Evolutionary conservation across 2,888 invertebrate species (phyloP).

Genomic region (Erebia epiphron): DNA sequence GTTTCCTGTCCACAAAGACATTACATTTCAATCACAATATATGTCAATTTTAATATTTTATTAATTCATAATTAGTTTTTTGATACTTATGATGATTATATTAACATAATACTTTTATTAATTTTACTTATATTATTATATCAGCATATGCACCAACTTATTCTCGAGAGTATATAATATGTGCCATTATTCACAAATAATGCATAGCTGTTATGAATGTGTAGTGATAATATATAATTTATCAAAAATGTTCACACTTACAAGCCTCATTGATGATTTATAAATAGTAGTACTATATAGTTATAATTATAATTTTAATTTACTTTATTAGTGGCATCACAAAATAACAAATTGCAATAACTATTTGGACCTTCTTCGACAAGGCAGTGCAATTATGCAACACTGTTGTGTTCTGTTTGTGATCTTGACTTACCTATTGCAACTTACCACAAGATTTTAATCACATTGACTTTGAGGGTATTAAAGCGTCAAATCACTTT

Average conservation of each 20-base stretch:
- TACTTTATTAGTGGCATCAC: constrained; percentile 33
- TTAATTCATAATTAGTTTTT: constrained; percentile 53
- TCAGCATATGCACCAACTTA: constrained; percentile 59
- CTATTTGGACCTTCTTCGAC: constrained; percentile 2
- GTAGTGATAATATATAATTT: constrained; percentile 27
- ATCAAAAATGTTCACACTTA: constrained; percentile 24
- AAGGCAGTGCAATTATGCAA: not conserved
- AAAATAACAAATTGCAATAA: constrained; percentile 27
- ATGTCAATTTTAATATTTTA: constrained; percentile 67
- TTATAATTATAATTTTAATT: constrained; percentile 12
- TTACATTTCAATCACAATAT: constrained; percentile 62
- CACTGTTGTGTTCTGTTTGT: not conserved
- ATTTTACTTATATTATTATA: constrained; percentile 28
- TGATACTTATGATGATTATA: constrained; percentile 49
- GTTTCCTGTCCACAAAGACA: constrained; percentile 77
- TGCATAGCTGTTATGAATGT: constrained; percentile 35
- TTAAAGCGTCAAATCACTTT: no score
- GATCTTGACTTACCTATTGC: no score
- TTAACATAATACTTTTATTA: constrained; percentile 44
- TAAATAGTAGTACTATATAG: constrained; percentile 14
- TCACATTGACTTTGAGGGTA: no score
- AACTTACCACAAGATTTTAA: no score
- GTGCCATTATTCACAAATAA: constrained; percentile 66
- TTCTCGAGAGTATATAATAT: constrained; percentile 59
- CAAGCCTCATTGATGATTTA: constrained; percentile 26